Evolutionary conservation across 2,888 invertebrate species (phyloP), one percentile per base, ranked within the genome.

Genomic region (Amphipoea lucens): DNA sequence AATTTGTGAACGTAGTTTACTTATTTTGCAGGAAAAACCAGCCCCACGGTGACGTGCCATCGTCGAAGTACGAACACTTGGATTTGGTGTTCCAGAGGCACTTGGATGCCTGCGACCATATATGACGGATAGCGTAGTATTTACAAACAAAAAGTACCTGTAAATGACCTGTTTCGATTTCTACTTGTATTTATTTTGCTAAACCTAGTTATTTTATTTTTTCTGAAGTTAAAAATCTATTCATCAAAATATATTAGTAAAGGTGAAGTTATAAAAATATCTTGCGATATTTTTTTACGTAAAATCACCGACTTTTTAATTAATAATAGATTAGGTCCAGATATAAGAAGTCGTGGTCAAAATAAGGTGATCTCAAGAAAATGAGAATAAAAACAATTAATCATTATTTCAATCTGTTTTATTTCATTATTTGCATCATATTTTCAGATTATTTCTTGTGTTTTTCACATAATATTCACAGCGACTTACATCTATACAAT

Each of bases 81-180:
- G 95, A 96, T 57, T 77, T 95, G 4, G 92, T 94, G 66, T 95
- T 97, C 76, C 96, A 96, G 75, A 92, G 96, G 17, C 95, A 96
- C 81, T 85, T 96, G 42, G 96, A 97, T 86, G 92, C 95, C 5
- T 94, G 95, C 67, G 95, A 96, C 36, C 95, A 94, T 79, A 91
- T 96, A 82, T 96, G 78, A 87, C 20, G 42, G 4, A n/a, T 7
- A 3, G 36, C 40, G 57, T 62, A n/a, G 57, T 51, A 36, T 36
- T n/a, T 29, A 51, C 20, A 36, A 68, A 60, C 54, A 54, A 54
- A 20, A 54, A 7, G 7, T 48, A 14, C n/a, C 9, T 54, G 17
- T 9, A 54, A 14, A 40, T 29, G 29, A 48, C 36, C 7, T 23
- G 4, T 54, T 57, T 70, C 40, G 54, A 9, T 40, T 40, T 2